phyloP scores from a whole-genome alignment of 1,140 invertebrate genomes.

The Hyphantria cunea region DNA sequence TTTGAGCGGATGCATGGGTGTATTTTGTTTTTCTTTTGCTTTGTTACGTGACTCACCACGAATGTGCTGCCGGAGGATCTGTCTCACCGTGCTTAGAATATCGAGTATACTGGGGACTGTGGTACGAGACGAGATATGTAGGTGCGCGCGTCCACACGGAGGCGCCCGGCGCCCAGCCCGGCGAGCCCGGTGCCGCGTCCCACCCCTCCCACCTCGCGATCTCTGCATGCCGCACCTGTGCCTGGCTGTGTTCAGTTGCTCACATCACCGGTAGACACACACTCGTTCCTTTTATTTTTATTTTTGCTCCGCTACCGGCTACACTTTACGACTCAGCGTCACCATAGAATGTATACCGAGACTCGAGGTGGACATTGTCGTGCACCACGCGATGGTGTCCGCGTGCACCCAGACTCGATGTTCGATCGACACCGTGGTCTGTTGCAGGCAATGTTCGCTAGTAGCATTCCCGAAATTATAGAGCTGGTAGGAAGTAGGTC shows the following conservation, averaged over 20 bases:
- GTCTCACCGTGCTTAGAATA: conserved; percentile 48
- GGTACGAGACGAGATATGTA: conserved; percentile 47
- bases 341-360: conserved; percentile 70
- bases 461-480: conserved; percentile 99
- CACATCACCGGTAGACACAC: conserved; percentile 80
- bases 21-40: conserved; percentile 80
- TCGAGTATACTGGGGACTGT: conserved; percentile 51
- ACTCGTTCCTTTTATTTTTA: conserved; percentile 75
- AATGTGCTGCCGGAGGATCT: conserved; percentile 72
- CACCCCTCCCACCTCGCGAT: conserved; percentile 71
- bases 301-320: conserved; percentile 78
- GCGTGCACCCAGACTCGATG: conserved; percentile 56
- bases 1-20: conserved; percentile 71
- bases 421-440: conserved; percentile 80
- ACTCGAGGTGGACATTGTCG: conserved; percentile 77
- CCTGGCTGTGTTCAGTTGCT: conserved; percentile 82
- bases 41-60: conserved; percentile 76
- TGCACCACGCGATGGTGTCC: conserved; percentile 79
- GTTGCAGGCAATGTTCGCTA: conserved; percentile 97
- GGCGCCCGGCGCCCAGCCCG: conserved; percentile 49
- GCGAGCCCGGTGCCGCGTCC: conserved; percentile 50
- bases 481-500: conserved; percentile 98
- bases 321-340: conserved; percentile 67
- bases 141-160: conserved; percentile 11
- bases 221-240: conserved; percentile 79